Base-by-base conservation (phyloP, 1,140 invertebrate species). In the Aplysia californica region DNA sequence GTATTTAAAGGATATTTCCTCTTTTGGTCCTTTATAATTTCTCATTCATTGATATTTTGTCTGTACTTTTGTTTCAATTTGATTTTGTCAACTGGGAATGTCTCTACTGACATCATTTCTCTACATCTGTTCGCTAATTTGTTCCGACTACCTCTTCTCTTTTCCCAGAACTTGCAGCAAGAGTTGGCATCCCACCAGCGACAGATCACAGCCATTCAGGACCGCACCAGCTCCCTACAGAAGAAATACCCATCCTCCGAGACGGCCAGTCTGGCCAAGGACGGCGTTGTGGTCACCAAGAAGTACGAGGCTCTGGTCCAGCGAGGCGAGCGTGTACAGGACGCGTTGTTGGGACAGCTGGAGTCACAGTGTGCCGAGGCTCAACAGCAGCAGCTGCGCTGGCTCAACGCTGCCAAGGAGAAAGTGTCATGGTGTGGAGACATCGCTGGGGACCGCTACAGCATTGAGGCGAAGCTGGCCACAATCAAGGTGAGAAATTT, bases 391-490 rank as follows among this genome's bases (percentile, higher is more conserved):
- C 91, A 96, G 29, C 94, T 95, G 83, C 92, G 95, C 80, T 93
- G 95, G 87, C 92, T 98, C 3, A 91, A 92, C 58, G 93, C 94
- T 1, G 93, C 94, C 65, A 94, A 94, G 79, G 97, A 98, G 85
- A 98, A 98, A 88, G 93, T 97, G 0, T 91, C 92, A n/a, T 98
- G 96, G 96, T 98, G 96, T 88, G 92, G 94, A 78, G 96, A 98
- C 87, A 92, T 94, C 5, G 93, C 93, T 36, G 96, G 94, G 84
- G 96, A 98, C 86, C 93, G 94, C 85, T 97, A 96, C 85, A 97
- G 96, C 87, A 91, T 98, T n/a, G 95, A 98, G 91, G 94, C 96
- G 0, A 98, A 98, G 90, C 92, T 95, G 84, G 92, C 94, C 2
- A 94, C 96, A 21, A 83, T 88, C 38, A 86, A 85, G 80, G 87